Conservation (phyloP, 2,113 vertebrate genomes). For the Notothenia rossii region DNA sequence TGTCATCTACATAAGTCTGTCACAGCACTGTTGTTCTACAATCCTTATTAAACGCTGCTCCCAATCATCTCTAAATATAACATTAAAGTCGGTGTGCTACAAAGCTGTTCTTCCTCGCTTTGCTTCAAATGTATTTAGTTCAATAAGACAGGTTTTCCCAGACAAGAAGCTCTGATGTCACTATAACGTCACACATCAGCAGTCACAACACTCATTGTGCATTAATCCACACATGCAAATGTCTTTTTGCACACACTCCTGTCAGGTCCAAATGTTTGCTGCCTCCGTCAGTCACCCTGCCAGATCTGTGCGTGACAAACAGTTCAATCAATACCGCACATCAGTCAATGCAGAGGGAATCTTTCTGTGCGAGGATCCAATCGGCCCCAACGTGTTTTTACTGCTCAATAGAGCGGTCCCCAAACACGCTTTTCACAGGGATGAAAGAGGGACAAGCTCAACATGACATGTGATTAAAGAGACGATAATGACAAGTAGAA, state of each 20-base stretch:
- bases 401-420: constrained; percentile 9
- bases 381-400: constrained; percentile 26
- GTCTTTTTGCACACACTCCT: constrained; percentile 34
- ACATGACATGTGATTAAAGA: constrained; percentile 33
- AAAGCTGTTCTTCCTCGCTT: not conserved
- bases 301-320: constrained; percentile 37
- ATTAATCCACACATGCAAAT: not conserved
- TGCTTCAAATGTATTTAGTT: not conserved
- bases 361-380: constrained; percentile 19
- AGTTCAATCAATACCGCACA: constrained; percentile 59
- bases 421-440: constrained; percentile 1
- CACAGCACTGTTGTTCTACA: not conserved
- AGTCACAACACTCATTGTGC: constrained; percentile 3
- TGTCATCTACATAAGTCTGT: not conserved
- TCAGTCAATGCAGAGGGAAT: constrained; percentile 22
- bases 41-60: not conserved
- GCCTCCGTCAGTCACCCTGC: constrained; percentile 52
- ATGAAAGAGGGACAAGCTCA: constrained; percentile 4
- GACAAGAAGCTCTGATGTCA: not conserved
- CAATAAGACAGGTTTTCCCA: not conserved
- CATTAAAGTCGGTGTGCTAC: not conserved
- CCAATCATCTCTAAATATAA: not conserved
- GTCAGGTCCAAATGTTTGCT: constrained; percentile 34
- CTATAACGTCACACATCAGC: not conserved
- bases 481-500: constrained; percentile 7